Conservation (phyloP, 1,140 invertebrate genomes). For the Andricus grossulariae region DNA sequence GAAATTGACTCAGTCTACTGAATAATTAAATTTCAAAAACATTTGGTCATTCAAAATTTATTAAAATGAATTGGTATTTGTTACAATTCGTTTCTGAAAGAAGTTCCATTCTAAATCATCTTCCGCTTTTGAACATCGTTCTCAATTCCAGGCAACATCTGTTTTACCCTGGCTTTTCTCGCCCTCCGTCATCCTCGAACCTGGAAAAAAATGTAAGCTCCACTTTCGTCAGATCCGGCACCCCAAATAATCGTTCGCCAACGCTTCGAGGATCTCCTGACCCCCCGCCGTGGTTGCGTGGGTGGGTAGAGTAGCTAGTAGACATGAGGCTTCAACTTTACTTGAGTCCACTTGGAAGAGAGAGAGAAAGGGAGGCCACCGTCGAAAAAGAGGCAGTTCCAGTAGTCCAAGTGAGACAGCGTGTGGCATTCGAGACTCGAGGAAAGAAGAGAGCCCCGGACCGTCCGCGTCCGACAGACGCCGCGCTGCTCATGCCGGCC, state of each 20-base stretch:
- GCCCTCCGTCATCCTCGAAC: too few relatives aligned
- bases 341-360: slow-evolving; percentile 3
- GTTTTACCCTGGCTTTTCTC: too few relatives aligned
- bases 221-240: slow-evolving; percentile 13
- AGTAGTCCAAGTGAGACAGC: slow-evolving; percentile 21
- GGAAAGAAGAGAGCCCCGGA: background rate
- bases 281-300: background rate
- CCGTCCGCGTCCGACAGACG: background rate
- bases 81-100: too few relatives aligned
- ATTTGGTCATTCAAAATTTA: too few relatives aligned
- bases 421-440: slow-evolving; percentile 10
- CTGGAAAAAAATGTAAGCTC: background rate
- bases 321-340: background rate
- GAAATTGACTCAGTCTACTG: too few relatives aligned
- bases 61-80: too few relatives aligned
- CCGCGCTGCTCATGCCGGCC: background rate
- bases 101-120: too few relatives aligned
- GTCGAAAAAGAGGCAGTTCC: background rate
- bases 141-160: too few relatives aligned
- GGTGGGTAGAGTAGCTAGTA: slow-evolving; percentile 5
- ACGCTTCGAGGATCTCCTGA: slow-evolving; percentile 36
- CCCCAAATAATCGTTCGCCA: slow-evolving; percentile 44
- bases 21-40: too few relatives aligned
- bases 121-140: too few relatives aligned
- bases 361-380: background rate